Evolutionary conservation across 2,113 vertebrate genomes (phyloP).

Genomic region (Melanotaenia duboulayi): DNA sequence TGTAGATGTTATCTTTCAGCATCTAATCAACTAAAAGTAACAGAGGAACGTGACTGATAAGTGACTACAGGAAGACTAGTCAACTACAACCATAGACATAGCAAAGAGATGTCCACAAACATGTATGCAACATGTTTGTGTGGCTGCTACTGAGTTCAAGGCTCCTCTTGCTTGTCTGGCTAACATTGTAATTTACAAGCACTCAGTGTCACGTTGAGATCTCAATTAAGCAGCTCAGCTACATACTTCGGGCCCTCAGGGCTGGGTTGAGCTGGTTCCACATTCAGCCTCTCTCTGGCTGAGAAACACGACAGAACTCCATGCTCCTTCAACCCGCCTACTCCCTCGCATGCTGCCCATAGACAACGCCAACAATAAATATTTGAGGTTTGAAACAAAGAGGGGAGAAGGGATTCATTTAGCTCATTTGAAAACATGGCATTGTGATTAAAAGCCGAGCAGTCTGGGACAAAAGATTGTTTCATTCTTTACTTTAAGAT

Average conservation of each 20-base stretch:
- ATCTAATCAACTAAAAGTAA: constrained; percentile 19
- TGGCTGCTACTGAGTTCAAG: constrained; percentile 61
- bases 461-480: constrained; percentile 29
- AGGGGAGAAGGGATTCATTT: constrained; percentile 77
- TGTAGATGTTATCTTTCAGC: constrained; percentile 2
- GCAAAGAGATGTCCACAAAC: constrained; percentile 15
- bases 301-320: constrained; percentile 63
- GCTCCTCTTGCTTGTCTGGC: constrained; percentile 73
- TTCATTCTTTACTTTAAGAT: constrained; percentile 41
- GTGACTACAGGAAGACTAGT: constrained; percentile 7
- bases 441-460: constrained; percentile 75
- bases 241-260: constrained; percentile 63
- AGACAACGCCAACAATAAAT: constrained; percentile 82
- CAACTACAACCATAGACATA: constrained; percentile 14
- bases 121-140: constrained; percentile 57
- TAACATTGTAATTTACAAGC: constrained; percentile 82
- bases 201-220: constrained; percentile 82
- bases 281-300: constrained; percentile 65
- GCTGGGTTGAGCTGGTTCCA: constrained; percentile 57
- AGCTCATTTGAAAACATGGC: constrained; percentile 79
- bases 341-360: constrained; percentile 55
- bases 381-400: constrained; percentile 83
- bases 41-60: constrained; percentile 10
- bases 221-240: constrained; percentile 81
- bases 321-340: constrained; percentile 47